Base-by-base conservation (phyloP, 1,140 invertebrate genomes). In the Drosophila azteca region DNA sequence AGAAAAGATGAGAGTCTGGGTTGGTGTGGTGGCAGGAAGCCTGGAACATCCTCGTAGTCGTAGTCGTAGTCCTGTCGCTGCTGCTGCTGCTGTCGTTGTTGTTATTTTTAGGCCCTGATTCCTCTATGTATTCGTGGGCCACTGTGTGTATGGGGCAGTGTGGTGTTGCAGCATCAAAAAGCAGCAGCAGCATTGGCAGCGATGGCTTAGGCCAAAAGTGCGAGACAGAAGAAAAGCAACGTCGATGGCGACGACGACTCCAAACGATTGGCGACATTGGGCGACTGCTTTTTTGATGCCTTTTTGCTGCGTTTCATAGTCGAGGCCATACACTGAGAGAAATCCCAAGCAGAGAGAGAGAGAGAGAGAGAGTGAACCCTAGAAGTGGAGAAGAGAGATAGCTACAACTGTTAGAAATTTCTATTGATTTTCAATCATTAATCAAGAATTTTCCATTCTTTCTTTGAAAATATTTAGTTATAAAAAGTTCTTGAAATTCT, bases 201-300 rank as follows among this genome's bases (percentile, higher is more conserved):
- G 53, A 46, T 63, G 66, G 76, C 81, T 85, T 85, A 84, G 59
- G 11, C 81, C 77, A 64, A 77, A 75, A 84, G 77, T 73, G 80
- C 81, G 63, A 84, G 77, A 39, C 77, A 87, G 72, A 66, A 76
- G 68, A 72, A 57, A 73, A 57, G 49, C 50, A 79, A 62, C 74
- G 58, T 53, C 58, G 49, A 60, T 60, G 55, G 52, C 66, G 35
- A 69, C 64, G 35, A 39, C 11, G 51, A 54, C 51, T 46, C 29
- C 39, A 61, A 52, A 67, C 41, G 67, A 70, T 70, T 69, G 67
- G 67, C 67, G 67, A 70, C 67, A 70, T 66, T 70, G 67, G 35
- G 67, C 67, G 65, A 44, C 45, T 50, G 52, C 51, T 69, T 69
- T 69, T 70, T 69, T 58, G 67, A 69, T 69, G 67, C 67, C 67